Base-by-base conservation (phyloP, 2,797 vertebrate species). In the Chaunax sp. region DNA sequence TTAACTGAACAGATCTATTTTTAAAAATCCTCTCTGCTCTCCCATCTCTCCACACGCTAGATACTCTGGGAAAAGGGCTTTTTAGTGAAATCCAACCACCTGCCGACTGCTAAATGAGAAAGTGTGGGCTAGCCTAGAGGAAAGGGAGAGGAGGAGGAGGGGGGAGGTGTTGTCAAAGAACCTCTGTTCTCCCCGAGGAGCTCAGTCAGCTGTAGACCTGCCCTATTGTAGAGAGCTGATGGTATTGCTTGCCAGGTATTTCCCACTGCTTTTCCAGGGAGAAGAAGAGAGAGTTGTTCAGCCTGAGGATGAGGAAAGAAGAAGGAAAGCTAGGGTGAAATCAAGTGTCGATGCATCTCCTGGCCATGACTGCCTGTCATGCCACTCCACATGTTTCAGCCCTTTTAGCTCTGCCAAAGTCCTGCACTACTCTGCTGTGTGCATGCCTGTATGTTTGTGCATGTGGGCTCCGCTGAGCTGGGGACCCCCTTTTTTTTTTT, bases 81-180 rank as follows among this genome's bases (percentile, higher is more conserved):
- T 92, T 92, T 91, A 87, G 91, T 91, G 91, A 90, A 91, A 93
- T 91, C 84, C 86, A 92, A 93, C 93, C 92, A 93, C 92, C 92
- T 94, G 93, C 92, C 87, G 90, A 90, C 91, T 91, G 89, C 89
- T 91, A 93, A 93, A 94, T 93, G 92, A 93, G 88, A 92, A 92
- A 89, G 89, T 72, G 85, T 90, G 90, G 90, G 91, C 87, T 89
- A 83, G 90, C 87, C 76, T 87, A 88, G 87, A 90, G 89, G 87
- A 80, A 85, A 73, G 75, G 74, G 64, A 75, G 70, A 43, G 65
- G 73, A 49, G 71, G 73, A 66, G 64, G 59, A 37, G 51, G 51
- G 72, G 15, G 67, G 75, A 68, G 66, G 56, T 78, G 84, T 86
- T 86, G 90, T 93, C 91, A 93, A 92, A 92, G 90, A 86, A 90